Conservation (phyloP, 2,797 vertebrate species). For the Lerista edwardsae region DNA sequence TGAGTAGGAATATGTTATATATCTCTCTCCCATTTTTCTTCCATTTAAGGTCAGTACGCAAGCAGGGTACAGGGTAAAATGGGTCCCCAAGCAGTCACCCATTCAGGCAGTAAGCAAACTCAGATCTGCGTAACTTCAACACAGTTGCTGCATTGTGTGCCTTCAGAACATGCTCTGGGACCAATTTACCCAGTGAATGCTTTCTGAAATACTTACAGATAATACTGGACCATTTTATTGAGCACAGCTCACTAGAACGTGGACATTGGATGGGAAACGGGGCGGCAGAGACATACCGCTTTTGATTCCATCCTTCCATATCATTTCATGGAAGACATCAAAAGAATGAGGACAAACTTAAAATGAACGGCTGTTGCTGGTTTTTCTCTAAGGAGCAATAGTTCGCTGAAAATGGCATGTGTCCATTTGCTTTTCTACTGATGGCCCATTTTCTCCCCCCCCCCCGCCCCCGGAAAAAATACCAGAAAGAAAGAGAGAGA, state of each 20-base stretch:
- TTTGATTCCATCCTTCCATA: slow-evolving; percentile 60
- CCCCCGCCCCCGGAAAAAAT: slow-evolving; percentile 52
- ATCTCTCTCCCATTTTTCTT: background rate
- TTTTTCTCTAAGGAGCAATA: slow-evolving; percentile 32
- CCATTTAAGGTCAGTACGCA: too few relatives aligned
- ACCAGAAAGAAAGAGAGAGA: background rate
- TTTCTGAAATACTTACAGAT: background rate
- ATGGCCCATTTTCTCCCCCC: slow-evolving; percentile 61
- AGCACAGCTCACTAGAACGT: slow-evolving; percentile 39
- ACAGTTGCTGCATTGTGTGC: background rate
- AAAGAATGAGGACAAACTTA: slow-evolving; percentile 70
- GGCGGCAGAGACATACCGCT: slow-evolving; percentile 18
- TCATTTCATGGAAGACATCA: slow-evolving; percentile 68
- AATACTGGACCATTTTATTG: slow-evolving; percentile 33
- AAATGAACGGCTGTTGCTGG: slow-evolving; percentile 66
- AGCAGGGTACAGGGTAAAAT: too few relatives aligned
- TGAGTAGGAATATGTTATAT: too few relatives aligned
- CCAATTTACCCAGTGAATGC: background rate
- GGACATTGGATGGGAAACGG: slow-evolving; percentile 25
- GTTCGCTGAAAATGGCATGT: slow-evolving; percentile 56
- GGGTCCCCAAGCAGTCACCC: too few relatives aligned
- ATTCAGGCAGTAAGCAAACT: too few relatives aligned
- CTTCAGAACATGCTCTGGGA: background rate
- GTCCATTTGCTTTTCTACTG: slow-evolving; percentile 53
- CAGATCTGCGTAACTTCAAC: background rate